Base-by-base conservation (phyloP, 2,888 invertebrate genomes). In the Drosophila formosana region DNA sequence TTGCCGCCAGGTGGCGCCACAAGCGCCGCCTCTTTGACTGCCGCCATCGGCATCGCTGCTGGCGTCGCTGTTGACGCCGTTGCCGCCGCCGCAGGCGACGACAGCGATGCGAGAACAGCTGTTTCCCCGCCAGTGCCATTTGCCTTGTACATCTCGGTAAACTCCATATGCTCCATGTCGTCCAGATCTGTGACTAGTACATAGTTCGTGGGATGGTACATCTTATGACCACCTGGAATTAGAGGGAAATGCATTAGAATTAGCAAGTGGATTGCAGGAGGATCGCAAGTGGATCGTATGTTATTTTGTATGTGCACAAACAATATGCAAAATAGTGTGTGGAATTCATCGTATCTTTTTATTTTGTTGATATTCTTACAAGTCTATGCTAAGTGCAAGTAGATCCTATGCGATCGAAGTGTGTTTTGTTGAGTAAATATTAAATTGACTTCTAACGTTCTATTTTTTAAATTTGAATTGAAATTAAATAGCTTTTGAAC, bases 201-300 rank as follows among this genome's bases (percentile, higher is more conserved):
- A 93, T 98, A 99, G 93, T 97, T 96, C 70, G 97, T 95, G 52
- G 99, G 99, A 94, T 99, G 99, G 77, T 97, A 95, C 97, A 99
- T 97, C 91, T 97, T 96, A 72, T 97, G 96, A 53, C 98, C 98
- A 89, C 97, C 98, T 92, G 95, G 8, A 37, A 11, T 4, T 4
- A 37, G 37, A 0, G n/a, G 0, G n/a, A 37, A 11, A 37, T 37
- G 0, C n/a, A 37, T 37, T 37, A 5, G 0, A 5, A 37, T 37
- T 37, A 37, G 37, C 11, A n/a, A 37, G 37, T 37, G 37, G 34
- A 11, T n/a, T 37, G 34, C n/a, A 37, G 5, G n/a, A n/a, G 37
- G n/a, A 37, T n/a, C 5, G n/a, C n/a, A 37, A n/a, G 5, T 37
- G 37, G 34, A 11, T 3, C 11, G 34, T 37, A 37, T 37, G 32